Conservation (phyloP, 2,797 vertebrate species). For the Bradypodion ventrale region DNA sequence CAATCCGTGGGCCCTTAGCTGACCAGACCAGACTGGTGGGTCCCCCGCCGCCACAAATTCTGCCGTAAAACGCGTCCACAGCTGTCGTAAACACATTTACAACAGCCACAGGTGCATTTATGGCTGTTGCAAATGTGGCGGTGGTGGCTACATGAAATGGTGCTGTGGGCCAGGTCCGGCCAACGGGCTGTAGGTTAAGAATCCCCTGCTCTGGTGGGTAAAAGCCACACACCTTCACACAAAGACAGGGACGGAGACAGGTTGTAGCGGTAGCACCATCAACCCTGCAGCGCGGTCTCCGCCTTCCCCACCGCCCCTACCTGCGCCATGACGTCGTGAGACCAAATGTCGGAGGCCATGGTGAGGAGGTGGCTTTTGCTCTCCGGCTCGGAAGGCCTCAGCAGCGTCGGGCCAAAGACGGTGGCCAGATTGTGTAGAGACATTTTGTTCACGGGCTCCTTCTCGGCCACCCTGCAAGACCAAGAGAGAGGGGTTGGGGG, state of each 20-base stretch:
- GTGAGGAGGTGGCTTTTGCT: conserved; percentile 91
- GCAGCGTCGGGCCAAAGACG: conserved; percentile 95
- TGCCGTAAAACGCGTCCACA: no score
- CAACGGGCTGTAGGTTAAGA: no score
- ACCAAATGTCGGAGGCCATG: conserved; percentile 96
- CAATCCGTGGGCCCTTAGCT: no score
- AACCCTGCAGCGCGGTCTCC: accelerated
- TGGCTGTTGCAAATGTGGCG: no score
- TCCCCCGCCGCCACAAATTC: no score
- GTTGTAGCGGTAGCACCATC: no score
- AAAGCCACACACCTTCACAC: not conserved
- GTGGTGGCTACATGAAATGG: no score
- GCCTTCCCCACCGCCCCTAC: conserved; percentile 65
- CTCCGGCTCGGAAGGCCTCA: conserved; percentile 94
- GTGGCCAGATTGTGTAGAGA: conserved; percentile 98
- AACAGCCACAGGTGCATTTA: no score
- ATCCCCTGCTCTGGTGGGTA: no score
- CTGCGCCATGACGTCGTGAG: conserved; percentile 99
- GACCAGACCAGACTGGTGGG: no score
- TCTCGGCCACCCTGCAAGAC: conserved; percentile 92
- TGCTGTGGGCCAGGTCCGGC: no score
- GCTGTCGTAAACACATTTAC: no score
- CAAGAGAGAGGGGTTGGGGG: not conserved
- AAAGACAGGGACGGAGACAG: not conserved
- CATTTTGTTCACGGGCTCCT: conserved; percentile 99